These are phyloP conservation scores for Propithecus perrieri DNA, from an alignment of 2,797 vertebrate genomes.

Conservation along the genomic window DNA sequence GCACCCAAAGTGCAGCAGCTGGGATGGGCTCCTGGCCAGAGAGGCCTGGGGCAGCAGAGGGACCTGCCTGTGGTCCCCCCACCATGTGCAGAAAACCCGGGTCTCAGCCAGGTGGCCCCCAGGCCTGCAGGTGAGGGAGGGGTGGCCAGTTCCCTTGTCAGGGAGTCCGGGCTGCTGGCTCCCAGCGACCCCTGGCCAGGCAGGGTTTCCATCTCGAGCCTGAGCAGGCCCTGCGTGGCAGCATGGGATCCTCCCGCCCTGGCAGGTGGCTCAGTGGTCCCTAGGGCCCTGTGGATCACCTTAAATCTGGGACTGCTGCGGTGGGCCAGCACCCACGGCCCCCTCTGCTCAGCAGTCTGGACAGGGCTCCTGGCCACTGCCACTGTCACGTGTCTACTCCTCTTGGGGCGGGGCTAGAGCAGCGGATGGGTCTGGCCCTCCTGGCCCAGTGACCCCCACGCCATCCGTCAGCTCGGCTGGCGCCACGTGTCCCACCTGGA, in stretches of 20 bases:
- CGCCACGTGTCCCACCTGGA: neutral
- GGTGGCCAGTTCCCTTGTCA: neutral
- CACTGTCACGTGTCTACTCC: no score
- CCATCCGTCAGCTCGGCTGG: neutral
- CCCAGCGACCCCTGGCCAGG: neutral
- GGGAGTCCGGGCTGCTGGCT: neutral
- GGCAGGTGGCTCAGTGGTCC: neutral
- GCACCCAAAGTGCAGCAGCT: neutral
- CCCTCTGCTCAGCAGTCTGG: neutral
- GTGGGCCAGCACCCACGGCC: neutral
- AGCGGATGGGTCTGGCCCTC: neutral
- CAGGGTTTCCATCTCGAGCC: neutral
- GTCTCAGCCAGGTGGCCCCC: neutral
- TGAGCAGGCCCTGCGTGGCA: neutral
- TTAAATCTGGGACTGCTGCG: neutral
- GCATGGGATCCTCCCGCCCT: neutral
- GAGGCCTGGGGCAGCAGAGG: neutral
- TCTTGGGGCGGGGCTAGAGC: neutral
- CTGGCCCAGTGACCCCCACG: neutral
- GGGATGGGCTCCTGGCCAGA: neutral
- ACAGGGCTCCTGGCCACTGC: neutral
- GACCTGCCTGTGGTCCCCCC: neutral
- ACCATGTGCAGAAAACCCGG: neutral
- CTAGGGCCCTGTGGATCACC: fast-evolving
- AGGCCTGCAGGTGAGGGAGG: neutral